Percentiles rank a stretch among this genome's conserved stretches.
Evolutionary conservation across 2,113 vertebrate genomes (phyloP).

Genomic region (Phrynosoma blainvillii): DNA sequence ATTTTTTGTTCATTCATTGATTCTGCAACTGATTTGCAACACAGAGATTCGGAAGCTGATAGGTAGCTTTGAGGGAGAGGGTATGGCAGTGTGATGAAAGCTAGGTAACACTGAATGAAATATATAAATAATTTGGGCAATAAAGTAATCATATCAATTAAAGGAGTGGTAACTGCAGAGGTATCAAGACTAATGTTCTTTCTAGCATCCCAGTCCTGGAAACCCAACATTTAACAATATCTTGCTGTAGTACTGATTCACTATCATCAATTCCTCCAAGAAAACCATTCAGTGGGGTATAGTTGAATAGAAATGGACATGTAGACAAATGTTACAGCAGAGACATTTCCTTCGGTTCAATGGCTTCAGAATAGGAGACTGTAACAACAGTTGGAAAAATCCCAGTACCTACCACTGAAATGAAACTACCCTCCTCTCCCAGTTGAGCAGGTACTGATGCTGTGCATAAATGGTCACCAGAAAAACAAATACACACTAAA

Average conservation of each 20-base stretch:
- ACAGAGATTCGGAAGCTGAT: background rate
- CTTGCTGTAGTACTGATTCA: background rate
- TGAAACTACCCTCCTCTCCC: background rate
- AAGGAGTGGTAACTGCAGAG: too few species aligned
- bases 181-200: too few species aligned
- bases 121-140: background rate
- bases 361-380: background rate
- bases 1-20: background rate
- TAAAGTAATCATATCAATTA: background rate
- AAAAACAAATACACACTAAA: background rate
- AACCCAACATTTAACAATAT: background rate
- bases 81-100: background rate
- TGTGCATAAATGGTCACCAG: background rate
- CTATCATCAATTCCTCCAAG: background rate
- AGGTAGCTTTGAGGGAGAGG: background rate
- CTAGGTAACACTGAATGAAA: background rate
- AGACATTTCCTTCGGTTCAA: background rate
- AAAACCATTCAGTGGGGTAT: background rate
- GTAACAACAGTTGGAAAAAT: background rate
- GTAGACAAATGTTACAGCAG: background rate
- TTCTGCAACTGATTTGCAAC: background rate
- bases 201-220: background rate
- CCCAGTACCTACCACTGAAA: accelerated
- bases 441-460: background rate
- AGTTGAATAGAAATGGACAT: background rate